phyloP scores from a whole-genome alignment of 1,140 invertebrate species.

The Drosophila mauritiana region DNA sequence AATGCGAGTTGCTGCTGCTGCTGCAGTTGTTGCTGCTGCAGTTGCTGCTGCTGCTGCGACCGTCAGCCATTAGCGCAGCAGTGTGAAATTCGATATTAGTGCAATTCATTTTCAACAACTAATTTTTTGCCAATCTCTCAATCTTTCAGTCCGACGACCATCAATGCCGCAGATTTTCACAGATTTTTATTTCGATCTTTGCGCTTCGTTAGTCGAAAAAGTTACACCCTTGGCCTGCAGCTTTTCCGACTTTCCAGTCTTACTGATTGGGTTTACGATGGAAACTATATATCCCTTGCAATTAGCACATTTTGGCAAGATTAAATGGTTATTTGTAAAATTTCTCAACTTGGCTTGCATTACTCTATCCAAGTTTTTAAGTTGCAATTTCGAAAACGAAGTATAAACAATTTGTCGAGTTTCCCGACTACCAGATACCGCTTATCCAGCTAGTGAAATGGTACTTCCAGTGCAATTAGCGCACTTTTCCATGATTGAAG shows the following conservation, averaged over 20 bases:
- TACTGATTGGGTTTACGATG: slow-evolving; percentile 42
- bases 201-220: slow-evolving; percentile 68
- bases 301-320: slow-evolving; percentile 58
- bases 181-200: slow-evolving; percentile 55
- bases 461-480: slow-evolving; percentile 81
- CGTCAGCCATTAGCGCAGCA: slow-evolving; percentile 75
- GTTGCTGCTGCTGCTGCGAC: slow-evolving; percentile 42
- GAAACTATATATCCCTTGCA: slow-evolving; percentile 60
- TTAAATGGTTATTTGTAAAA: too few relatives aligned
- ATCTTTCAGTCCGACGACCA: slow-evolving; percentile 32
- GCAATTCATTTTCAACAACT: slow-evolving; percentile 83
- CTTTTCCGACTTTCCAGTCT: not conserved
- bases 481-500: slow-evolving; percentile 75
- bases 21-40: slow-evolving; percentile 46
- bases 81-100: slow-evolving; percentile 83
- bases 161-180: not conserved
- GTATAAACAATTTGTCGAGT: too few relatives aligned
- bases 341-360: too few relatives aligned
- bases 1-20: slow-evolving; percentile 36
- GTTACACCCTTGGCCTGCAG: slow-evolving; percentile 9
- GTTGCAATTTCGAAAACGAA: too few relatives aligned
- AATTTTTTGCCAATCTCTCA: slow-evolving; percentile 69
- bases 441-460: slow-evolving; percentile 53
- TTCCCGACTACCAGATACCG: too few relatives aligned
- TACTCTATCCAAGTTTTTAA: not conserved